Conservation (phyloP, 2,113 vertebrate genomes). For the Notiomystis cincta region DNA sequence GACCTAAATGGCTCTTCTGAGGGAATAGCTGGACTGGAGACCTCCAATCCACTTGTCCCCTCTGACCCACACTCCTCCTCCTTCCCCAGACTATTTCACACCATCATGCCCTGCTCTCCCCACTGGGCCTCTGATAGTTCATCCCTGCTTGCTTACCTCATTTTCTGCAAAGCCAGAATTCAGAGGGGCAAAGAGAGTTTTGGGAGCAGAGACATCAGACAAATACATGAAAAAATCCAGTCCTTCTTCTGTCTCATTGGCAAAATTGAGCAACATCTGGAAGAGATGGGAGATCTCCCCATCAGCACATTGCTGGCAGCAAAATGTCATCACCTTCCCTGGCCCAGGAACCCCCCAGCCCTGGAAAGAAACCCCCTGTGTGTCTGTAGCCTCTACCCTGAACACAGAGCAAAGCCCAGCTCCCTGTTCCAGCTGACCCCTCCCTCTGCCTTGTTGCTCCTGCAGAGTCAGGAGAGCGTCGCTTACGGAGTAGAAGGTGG, state of each 20-base stretch:
- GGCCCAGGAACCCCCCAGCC: not conserved
- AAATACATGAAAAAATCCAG: constrained; percentile 79
- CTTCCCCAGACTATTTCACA: not conserved
- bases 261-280: constrained; percentile 83
- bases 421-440: rapidly evolving
- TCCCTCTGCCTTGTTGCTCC: not conserved
- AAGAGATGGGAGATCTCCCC: not conserved
- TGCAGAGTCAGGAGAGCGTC: not conserved
- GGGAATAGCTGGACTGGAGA: not conserved
- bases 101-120: not conserved
- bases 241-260: constrained; percentile 75
- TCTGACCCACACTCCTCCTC: not conserved
- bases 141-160: constrained; percentile 66
- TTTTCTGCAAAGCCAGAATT: constrained; percentile 84
- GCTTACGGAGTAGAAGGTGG: constrained; percentile 87
- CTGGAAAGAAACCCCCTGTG: not conserved
- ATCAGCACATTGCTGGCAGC: not conserved
- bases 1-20: not conserved
- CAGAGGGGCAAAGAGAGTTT: constrained; percentile 89
- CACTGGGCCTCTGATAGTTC: not conserved
- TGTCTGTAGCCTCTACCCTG: not conserved
- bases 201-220: constrained; percentile 73
- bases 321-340: not conserved
- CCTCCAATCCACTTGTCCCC: not conserved
- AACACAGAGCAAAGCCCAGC: not conserved